Evolutionary conservation across 2,797 vertebrate genomes (phyloP).

Genomic region (Lutjanus campechanus): DNA sequence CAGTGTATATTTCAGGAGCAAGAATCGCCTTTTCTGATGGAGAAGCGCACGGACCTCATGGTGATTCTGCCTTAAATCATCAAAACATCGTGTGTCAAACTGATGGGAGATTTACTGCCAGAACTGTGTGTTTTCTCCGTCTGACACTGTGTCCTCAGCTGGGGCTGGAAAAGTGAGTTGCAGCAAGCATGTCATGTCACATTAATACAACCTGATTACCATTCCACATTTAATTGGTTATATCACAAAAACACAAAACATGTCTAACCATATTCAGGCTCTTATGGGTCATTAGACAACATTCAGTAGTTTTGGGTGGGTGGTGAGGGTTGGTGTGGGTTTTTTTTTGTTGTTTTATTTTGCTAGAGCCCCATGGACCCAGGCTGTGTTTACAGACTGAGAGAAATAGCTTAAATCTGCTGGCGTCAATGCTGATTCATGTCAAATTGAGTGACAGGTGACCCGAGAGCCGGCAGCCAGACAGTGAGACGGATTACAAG

Average conservation of each 20-base stretch:
- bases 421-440: slow-evolving; percentile 81
- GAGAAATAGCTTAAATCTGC: slow-evolving; percentile 84
- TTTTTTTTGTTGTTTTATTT: slow-evolving; percentile 37
- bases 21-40: not conserved
- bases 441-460: slow-evolving; percentile 89
- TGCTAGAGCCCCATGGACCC: slow-evolving; percentile 71
- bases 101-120: slow-evolving; percentile 25
- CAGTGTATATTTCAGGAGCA: slow-evolving; percentile 12
- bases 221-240: slow-evolving; percentile 66
- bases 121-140: slow-evolving; percentile 3
- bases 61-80: not conserved
- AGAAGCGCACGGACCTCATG: not conserved
- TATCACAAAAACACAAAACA: slow-evolving; percentile 40
- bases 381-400: slow-evolving; percentile 76
- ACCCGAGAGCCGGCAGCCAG: slow-evolving; percentile 84
- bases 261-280: slow-evolving; percentile 40
- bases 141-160: slow-evolving; percentile 34
- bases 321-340: not conserved
- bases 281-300: slow-evolving; percentile 60
- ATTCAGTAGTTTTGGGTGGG: slow-evolving; percentile 49
- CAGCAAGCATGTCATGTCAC: slow-evolving; percentile 60
- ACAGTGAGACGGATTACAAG: slow-evolving; percentile 86
- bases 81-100: slow-evolving; percentile 15
- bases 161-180: slow-evolving; percentile 56
- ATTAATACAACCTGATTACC: slow-evolving; percentile 66